Evolutionary conservation across 2,888 invertebrate species (phyloP), one percentile per base, ranked within the genome.

Genomic region (Diarsia rubi): DNA sequence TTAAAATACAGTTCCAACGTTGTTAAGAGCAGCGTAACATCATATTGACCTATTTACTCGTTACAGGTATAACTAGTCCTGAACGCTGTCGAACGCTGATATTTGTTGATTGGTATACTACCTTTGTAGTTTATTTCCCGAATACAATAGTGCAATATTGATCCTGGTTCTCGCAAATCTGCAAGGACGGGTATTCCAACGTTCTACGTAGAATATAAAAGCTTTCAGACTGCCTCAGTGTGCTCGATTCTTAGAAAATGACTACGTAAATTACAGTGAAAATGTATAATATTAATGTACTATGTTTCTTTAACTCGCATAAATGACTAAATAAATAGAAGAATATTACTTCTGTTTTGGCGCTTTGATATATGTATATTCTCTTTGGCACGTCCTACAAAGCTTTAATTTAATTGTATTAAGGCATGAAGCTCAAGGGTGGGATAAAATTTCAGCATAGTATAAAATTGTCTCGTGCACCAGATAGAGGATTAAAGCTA

Each of bases 1-100:
- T 42, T 42, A 16, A 42, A 42, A 62, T 42, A 21, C 59, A 52
- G 2, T 11, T 47, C 57, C 47, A n/a, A 8, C 37, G 69, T 54
- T 79, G n/a, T 67, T 47, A 66, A 31, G 69, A 64, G 66, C 12
- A 66, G 21, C 6, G 44, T 74, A 80, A n/a, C 81, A 21, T 80
- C 3, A 66, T 84, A 47, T 57, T 81, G 84, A 81, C 84, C 80
- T 62, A 84, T 45, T 73, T 80, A 79, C 19, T 31, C 37, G n/a
- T n/a, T 42, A 75, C 60, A 84, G 62, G 68, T 67, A 72, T 54
- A 67, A 54, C 12, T 64, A 79, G 27, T 69, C 31, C 57, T 63
- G 59, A 67, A 63, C 63, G 31, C 37, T 54, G 47, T 71, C 27
- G 59, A 75, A 60, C 72, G 14, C 49, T 57, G 59, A 71, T 82